Percentiles rank a stretch among this genome's conserved stretches.
Evolutionary conservation across 2,113 vertebrate genomes (phyloP).

Genomic region (Bungarus multicinctus): DNA sequence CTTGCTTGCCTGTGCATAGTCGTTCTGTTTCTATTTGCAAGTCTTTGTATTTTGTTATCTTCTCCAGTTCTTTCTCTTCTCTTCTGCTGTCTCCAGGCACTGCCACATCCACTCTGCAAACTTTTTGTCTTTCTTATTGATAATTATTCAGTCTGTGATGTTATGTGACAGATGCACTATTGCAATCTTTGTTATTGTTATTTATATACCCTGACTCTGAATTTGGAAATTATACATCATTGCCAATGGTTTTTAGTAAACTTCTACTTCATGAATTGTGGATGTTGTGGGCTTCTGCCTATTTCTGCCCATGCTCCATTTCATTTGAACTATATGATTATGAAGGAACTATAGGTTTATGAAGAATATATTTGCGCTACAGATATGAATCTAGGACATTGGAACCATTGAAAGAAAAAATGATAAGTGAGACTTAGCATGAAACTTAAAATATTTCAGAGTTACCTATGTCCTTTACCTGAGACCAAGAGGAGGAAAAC

Average conservation of each 20-base stretch:
- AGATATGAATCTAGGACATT: neutral
- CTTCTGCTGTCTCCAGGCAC: no score
- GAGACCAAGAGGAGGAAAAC: conserved; percentile 82
- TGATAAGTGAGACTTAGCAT: neutral
- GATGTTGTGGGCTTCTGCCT: neutral
- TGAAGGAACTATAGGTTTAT: neutral
- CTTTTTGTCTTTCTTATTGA: no score
- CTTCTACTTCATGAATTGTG: neutral
- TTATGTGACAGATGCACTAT: no score
- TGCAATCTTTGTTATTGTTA: neutral
- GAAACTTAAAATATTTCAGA: conserved; percentile 1
- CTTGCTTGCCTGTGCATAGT: no score
- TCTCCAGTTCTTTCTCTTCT: no score
- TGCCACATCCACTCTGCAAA: no score
- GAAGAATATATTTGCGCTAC: neutral
- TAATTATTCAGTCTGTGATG: no score
- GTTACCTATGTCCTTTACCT: conserved; percentile 62
- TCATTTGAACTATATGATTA: neutral
- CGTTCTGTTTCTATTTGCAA: no score
- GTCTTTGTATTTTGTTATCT: no score
- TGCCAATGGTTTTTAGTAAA: neutral
- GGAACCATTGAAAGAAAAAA: neutral
- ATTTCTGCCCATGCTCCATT: neutral
- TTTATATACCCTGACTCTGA: neutral
- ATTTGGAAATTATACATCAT: neutral